Conservation (phyloP, 2,113 vertebrate genomes). For the Nettapus auritus region DNA sequence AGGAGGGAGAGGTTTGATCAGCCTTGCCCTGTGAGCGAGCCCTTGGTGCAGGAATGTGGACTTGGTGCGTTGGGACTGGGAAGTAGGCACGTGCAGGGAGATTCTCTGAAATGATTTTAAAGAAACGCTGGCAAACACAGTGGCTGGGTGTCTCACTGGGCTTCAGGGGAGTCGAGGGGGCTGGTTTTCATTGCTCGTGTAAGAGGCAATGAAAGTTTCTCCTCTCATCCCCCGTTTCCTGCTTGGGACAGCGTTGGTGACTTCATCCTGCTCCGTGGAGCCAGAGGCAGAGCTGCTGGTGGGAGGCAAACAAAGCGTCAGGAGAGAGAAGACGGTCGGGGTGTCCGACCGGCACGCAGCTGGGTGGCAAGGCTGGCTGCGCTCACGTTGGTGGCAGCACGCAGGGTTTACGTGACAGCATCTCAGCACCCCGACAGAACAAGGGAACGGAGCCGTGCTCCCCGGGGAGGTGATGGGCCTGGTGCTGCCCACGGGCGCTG, state of each 20-base stretch:
- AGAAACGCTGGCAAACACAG: not conserved
- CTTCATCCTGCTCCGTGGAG: not conserved
- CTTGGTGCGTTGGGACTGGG: not conserved
- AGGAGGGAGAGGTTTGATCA: not conserved
- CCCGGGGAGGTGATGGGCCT: not conserved
- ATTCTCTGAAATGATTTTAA: not conserved
- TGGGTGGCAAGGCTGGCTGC: fast-evolving
- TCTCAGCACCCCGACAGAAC: not conserved
- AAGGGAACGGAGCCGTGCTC: not conserved
- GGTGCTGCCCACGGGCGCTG: fast-evolving
- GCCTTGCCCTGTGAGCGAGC: not conserved
- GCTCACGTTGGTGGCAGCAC: fast-evolving
- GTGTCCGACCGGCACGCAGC: not conserved
- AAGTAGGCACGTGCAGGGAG: not conserved
- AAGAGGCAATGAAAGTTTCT: not conserved
- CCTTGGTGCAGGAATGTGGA: not conserved
- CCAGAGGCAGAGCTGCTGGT: not conserved
- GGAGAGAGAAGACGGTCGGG: not conserved
- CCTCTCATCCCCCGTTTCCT: not conserved
- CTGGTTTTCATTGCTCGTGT: not conserved
- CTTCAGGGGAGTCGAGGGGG: not conserved
- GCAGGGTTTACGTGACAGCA: not conserved
- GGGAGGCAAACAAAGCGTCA: not conserved
- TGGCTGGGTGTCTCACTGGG: not conserved
- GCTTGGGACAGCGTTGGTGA: not conserved